These are phyloP conservation scores for Drosophila mimetica DNA, from an alignment of 2,888 invertebrate genomes.

Conservation along the genomic window DNA sequence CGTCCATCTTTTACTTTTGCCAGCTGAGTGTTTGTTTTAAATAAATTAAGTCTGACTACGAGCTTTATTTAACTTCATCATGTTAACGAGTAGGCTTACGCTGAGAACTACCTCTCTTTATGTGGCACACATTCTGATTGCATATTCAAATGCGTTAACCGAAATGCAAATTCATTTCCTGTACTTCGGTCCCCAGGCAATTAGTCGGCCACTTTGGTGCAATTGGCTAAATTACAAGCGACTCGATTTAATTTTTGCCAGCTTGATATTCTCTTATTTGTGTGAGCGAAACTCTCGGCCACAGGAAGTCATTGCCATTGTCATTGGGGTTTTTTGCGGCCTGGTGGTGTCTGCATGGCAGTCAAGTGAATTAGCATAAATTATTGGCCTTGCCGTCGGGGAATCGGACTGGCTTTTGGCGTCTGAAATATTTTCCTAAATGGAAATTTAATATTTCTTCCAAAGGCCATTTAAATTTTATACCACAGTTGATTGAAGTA, in stretches of 20 bases:
- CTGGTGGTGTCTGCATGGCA: constrained; percentile 25
- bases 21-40: constrained; percentile 47
- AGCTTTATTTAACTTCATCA: constrained; percentile 13
- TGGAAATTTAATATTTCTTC: constrained; percentile 20
- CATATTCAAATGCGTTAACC: constrained; percentile 40
- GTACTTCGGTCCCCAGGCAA: constrained; percentile 58
- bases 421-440: constrained; percentile 18
- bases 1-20: constrained; percentile 40
- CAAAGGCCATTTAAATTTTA: background rate
- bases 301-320: constrained; percentile 50
- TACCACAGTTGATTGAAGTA: background rate
- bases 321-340: constrained; percentile 35
- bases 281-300: constrained; percentile 23
- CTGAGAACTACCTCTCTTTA: constrained; percentile 2
- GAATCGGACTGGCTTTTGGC: constrained; percentile 3
- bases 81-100: constrained; percentile 6
- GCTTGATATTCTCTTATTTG: constrained; percentile 12
- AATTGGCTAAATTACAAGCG: constrained; percentile 61
- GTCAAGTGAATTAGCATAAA: constrained; percentile 59
- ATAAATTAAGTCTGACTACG: constrained; percentile 52
- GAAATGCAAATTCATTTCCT: constrained; percentile 35
- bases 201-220: constrained; percentile 62
- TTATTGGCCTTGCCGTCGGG: constrained; percentile 28
- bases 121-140: constrained; percentile 34
- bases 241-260: constrained; percentile 49